phyloP scores from a whole-genome alignment of 1,140 invertebrate genomes.

The Trichonephila clavipes region DNA sequence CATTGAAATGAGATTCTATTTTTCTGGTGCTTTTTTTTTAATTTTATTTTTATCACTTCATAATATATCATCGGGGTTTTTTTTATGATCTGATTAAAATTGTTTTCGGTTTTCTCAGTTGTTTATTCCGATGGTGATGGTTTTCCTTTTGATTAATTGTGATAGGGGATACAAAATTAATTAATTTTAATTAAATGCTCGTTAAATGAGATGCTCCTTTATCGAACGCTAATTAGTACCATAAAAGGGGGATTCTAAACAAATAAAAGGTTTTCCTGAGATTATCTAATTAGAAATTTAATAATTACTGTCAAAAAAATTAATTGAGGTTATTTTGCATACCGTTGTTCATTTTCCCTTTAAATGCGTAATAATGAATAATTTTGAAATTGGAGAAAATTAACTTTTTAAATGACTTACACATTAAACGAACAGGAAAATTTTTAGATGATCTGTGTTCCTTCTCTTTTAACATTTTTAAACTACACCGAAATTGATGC shows the following conservation, averaged over 20 bases:
- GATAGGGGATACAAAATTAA: background rate
- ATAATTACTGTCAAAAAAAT: background rate
- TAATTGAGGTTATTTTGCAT: no score
- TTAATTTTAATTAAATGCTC: slow-evolving; percentile 32
- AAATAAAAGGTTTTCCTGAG: background rate
- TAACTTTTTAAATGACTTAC: no score
- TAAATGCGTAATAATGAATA: no score
- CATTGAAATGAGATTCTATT: background rate
- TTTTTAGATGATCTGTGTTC: no score
- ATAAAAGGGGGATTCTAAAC: background rate
- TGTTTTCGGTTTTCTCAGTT: background rate
- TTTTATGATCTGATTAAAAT: background rate
- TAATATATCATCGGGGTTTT: background rate
- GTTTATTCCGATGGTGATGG: background rate
- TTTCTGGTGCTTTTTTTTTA: background rate
- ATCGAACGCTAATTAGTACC: background rate
- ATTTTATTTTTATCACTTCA: background rate
- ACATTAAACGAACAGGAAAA: no score
- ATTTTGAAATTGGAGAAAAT: no score
- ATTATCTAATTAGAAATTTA: slow-evolving; percentile 1
- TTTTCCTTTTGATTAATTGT: background rate
- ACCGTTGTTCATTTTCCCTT: no score
- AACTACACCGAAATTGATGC: no score
- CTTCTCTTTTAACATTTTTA: no score
- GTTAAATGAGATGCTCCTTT: background rate